phyloP scores from a whole-genome alignment of 2,113 vertebrate genomes.

The Oreotragus oreotragus region DNA sequence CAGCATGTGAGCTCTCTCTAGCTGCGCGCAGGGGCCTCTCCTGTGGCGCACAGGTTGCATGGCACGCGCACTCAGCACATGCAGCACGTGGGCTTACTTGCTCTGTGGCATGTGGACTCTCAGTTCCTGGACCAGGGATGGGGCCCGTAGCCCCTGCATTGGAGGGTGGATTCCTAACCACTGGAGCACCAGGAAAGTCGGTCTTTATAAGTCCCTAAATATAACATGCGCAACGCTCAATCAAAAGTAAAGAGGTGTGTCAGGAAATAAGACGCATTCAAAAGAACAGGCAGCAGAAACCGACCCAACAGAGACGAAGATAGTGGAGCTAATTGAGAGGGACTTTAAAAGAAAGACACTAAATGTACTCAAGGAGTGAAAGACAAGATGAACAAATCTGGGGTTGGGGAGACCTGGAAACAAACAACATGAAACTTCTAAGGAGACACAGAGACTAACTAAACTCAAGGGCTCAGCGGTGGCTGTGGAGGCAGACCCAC shows the following conservation, averaged over 20 bases:
- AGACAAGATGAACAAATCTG: background rate
- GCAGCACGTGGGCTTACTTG: background rate
- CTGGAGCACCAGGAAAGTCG: background rate
- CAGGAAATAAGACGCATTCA: background rate
- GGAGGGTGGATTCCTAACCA: background rate
- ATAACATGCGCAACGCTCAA: too few species aligned
- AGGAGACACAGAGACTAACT: background rate
- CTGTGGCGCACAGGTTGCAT: fast-evolving
- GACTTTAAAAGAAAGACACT: background rate
- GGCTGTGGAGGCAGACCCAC: background rate
- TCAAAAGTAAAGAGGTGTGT: background rate
- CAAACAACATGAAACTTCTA: background rate
- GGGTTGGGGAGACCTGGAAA: background rate
- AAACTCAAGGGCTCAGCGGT: too few species aligned
- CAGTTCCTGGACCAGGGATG: background rate
- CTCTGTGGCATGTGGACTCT: background rate
- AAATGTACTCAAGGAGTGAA: background rate
- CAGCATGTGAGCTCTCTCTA: fast-evolving
- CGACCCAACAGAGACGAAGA: background rate
- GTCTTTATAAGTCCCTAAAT: background rate
- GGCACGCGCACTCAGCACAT: background rate
- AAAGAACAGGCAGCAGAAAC: background rate
- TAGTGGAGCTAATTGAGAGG: background rate
- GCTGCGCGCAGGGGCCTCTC: fast-evolving
- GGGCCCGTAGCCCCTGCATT: background rate